phyloP scores from a whole-genome alignment of 2,797 vertebrate genomes.

The Gymnopithys bicolor region DNA sequence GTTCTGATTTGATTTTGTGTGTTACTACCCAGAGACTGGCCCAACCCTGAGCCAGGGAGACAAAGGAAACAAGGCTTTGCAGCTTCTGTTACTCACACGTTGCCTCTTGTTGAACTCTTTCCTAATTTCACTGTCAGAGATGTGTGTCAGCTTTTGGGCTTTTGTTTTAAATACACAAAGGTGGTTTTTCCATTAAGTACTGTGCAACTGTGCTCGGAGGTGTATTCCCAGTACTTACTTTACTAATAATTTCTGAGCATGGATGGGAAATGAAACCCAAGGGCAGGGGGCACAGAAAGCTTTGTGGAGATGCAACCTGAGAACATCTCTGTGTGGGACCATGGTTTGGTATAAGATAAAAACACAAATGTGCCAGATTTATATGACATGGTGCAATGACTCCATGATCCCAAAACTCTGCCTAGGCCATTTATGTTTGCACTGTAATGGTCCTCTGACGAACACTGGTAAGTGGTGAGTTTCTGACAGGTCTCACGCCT shows the following conservation, averaged over 20 bases:
- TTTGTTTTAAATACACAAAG: neutral
- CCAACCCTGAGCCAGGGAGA: slow-evolving; percentile 22
- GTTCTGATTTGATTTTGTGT: neutral
- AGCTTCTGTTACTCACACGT: neutral
- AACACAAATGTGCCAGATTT: neutral
- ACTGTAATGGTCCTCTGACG: neutral
- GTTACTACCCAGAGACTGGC: neutral
- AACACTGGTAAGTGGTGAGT: neutral
- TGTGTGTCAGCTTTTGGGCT: rapidly evolving
- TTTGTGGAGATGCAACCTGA: neutral
- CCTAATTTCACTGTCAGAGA: neutral
- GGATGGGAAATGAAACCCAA: neutral
- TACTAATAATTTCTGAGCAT: neutral
- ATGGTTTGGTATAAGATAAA: neutral
- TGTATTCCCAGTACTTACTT: neutral
- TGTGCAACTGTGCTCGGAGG: neutral
- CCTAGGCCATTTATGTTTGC: neutral
- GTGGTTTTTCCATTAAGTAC: neutral
- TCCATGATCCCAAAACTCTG: neutral
- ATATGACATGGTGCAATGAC: rapidly evolving
- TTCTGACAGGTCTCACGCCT: neutral
- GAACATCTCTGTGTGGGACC: neutral
- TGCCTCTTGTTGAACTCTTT: neutral
- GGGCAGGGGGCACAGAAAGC: neutral
- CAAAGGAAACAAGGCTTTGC: slow-evolving; percentile 43